These are phyloP conservation scores for Notarius quadriscutis DNA, from an alignment of 2,113 vertebrate genomes.

Conservation along the genomic window DNA sequence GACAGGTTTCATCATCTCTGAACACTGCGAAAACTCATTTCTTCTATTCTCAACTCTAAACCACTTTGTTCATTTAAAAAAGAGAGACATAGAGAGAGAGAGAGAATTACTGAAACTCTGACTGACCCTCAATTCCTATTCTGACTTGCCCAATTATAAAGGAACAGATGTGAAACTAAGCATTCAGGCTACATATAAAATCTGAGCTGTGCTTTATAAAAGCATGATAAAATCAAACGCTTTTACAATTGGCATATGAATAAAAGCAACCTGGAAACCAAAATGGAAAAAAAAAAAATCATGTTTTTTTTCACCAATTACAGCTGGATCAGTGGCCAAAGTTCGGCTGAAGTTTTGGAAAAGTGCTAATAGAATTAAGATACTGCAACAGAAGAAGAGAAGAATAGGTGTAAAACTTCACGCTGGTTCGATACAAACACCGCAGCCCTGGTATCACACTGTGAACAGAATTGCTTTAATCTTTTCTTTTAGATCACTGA, in stretches of 20 bases:
- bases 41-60: background rate
- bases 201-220: background rate
- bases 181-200: background rate
- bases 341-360: background rate
- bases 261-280: background rate
- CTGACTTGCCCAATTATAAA: background rate
- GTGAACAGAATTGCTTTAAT: constrained; percentile 22
- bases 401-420: background rate
- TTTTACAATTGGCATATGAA: background rate
- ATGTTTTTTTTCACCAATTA: background rate
- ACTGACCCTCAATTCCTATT: background rate
- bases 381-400: background rate
- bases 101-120: background rate
- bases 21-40: background rate
- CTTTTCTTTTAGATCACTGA: constrained; percentile 22
- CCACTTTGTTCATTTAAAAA: background rate
- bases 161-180: constrained; percentile 1
- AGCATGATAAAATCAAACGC: background rate
- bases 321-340: background rate
- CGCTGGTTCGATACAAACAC: background rate
- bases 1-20: background rate
- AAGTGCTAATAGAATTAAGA: background rate
- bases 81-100: no score
- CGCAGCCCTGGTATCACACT: background rate
- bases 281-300: background rate